Evolutionary conservation across 1,140 invertebrate species (phyloP), one percentile per base, ranked within the genome.

Genomic region (Caenorhabditis remanei): DNA sequence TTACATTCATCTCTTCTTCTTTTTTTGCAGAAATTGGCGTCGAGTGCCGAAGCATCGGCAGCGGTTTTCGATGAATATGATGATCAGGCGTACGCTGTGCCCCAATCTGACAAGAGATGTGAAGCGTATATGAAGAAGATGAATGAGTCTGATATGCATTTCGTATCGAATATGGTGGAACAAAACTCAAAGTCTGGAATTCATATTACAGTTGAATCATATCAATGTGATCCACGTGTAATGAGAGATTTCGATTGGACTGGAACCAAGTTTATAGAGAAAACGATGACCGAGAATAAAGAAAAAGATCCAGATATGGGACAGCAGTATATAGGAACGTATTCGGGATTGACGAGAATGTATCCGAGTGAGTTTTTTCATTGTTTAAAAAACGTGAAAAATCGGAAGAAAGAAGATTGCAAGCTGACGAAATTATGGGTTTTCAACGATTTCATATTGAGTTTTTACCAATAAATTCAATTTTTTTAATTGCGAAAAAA

Each of bases 241-340:
- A 50, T 89, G 43, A 21, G 89, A 85, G 89, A 89, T 61, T 89
- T 89, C 56, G 84, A 63, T 53, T 89, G 88, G 88, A 89, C 89
- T 9, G 83, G 88, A 53, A 85, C 46, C 5, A 55, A 84, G 13
- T n/a, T 24, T 11, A 55, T 89, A 14, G 87, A 89, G 58, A 61
- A 87, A 50, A 75, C 61, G 8, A 71, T 89, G 75, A 43, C 19
- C 16, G 83, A 84, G 50, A 89, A 89, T 55, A 82, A 48, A 32
- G 50, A 61, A 41, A 46, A 55, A 7, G 53, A 21, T 53, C 79
- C 61, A 40, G 79, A 82, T 21, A 87, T 89, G 85, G 63, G 56
- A 24, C 61, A 87, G 4, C 88, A 89, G 50, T 89, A 87, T 61
- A 89, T 89, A 43, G 89, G 89, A 13, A 89, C 89, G 2, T 89